Evolutionary conservation across 1,140 invertebrate species (phyloP), one percentile per base, ranked within the genome.

Genomic region (Orius insidiosus): DNA sequence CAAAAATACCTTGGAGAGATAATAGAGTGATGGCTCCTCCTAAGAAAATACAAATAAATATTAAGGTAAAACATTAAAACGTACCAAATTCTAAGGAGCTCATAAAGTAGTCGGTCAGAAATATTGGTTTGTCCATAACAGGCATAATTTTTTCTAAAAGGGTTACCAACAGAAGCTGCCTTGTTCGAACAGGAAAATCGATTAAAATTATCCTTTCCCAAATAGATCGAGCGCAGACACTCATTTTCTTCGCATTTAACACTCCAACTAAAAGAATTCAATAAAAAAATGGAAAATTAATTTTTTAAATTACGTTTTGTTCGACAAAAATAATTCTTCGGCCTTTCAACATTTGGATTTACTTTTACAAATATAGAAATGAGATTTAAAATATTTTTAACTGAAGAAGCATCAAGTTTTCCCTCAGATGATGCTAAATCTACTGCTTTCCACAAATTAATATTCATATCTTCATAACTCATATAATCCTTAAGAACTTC

Each of bases 41-140:
- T 84, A 57, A 31, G 54, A 50, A 42, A 53, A 44, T 43, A 50
- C 36, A 47, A 15, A 10, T 11, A 11, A 36, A 4, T 7, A 33
- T 15, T 36, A 11, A 11, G 14, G 35, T 49, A 52, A 46, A 30
- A 15, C 46, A 43, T 13, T 44, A 16, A 38, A 44, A 57, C 59
- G 59, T 59, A 81, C 80, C 83, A 34, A 77, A 68, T 58, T 89
- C 80, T 45, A 93, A 76, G 8, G 85, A 85, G 56, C 88, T 76
- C 68, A 92, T 85, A 5, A 97, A 68, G 63, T 90, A 94, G 59
- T 95, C 89, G n/a, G 85, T 87, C 50, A 93, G 66, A 31, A 84
- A 61, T 36, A 92, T 67, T 5, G 90, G 88, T 56, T 78, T 78
- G 13, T 78, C 71, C 48, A 96, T 67, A 61, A 87, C 72, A 9